Evolutionary conservation across 1,140 invertebrate genomes (phyloP), one percentile per base, ranked within the genome.

Genomic region (Lethrus apterus): DNA sequence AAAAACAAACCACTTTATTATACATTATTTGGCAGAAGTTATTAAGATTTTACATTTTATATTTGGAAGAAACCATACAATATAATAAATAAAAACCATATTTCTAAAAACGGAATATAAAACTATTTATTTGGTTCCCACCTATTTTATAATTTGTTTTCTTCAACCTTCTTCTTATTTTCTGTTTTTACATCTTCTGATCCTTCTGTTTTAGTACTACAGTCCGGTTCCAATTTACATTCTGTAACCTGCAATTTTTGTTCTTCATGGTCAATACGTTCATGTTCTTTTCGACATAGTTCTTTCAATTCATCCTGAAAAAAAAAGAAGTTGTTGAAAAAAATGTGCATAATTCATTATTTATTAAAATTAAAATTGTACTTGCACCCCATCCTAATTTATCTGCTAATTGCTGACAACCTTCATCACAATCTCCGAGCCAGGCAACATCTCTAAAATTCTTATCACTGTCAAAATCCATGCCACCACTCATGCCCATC

Each of bases 11-110:
- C 93, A 2, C 78, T 86, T 60, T 86, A 72, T 69, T 98, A 90
- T 67, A 93, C 89, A 13, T 68, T 99, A 8, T 99, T 99, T 70
- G 96, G 96, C 33, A 73, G 94, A 55, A 98, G 93, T 70, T 99
- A 99, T 70, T 98, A 81, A 78, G 4, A 30, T 41, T 17, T 0
- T 7, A 17, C 3, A 36, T 2, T 17, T 24, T 35, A 10, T 23
- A 18, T 45, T 30, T 45, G n/a, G 17, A 35, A 32, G n/a, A 26
- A 26, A 26, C 5, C 5, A 26, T 7, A 26, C n/a, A 7, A 26
- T 26, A 7, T 26, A n/a, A 26, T n/a, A 7, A 7, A n/a, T 26
- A n/a, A 26, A 26, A 26, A 26, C n/a, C 5, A 7, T 26, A n/a
- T 26, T n/a, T 26, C 23, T 7, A 26, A 5, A 26, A 26, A 26